Evolutionary conservation across 2,113 vertebrate species (phyloP), one percentile per base, ranked within the genome.

Genomic region (Cynopterus brachyotis): DNA sequence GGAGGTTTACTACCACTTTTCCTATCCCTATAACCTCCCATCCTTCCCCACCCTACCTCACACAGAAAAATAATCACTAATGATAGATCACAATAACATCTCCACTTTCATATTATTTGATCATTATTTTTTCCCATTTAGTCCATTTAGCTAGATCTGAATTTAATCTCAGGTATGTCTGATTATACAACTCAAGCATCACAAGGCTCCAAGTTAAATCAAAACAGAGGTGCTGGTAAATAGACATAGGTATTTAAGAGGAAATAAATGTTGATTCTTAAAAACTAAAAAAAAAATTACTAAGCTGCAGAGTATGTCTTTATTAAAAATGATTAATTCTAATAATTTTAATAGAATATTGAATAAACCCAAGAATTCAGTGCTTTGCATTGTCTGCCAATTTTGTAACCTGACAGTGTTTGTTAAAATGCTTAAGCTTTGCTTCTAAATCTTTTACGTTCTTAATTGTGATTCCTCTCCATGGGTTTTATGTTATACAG

Each of bases 401-500:
- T 53, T 37, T 82, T 50, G n/a, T 70, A 97, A 95, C 7, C 28
- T 79, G 78, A 82, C 82, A 92, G 57, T 3, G 13, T 30, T 93
- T 82, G 50, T 40, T 92, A 50, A 91, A 93, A 84, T 26, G 19
- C 42, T 83, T 70, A 82, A 95, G n/a, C 15, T 30, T 84, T 94
- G 20, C 32, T 95, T 84, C 53, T 95, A 69, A 95, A 73, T 86
- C 57, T 96, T 85, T 73, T 30, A 28, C 35, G 76, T 72, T 69
- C 72, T 70, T 94, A 97, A 95, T 92, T 86, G 37, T 84, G 80
- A n/a, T 76, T 96, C 50, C 80, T 78, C 84, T 95, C 66, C 66
- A 81, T 50, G 78, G 40, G 11, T 91, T 97, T 94, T 89, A 70
- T 94, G 72, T 89, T 79, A 91, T 79, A 94, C 1, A 50, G 95